Conservation (phyloP, 1,140 invertebrate genomes). For the Reticulitermes speratus region DNA sequence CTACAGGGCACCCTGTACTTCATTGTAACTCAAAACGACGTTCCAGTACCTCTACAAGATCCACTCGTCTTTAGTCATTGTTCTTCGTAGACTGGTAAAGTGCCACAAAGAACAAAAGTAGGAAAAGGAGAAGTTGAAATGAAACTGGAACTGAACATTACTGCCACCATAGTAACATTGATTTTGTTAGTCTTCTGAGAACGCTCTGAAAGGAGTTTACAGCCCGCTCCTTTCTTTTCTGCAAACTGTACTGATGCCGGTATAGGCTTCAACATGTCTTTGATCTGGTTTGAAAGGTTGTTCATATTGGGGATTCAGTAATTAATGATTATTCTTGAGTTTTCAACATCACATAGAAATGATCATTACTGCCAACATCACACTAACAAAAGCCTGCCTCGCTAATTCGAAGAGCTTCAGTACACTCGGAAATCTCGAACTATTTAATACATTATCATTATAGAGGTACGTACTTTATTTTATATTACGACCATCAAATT, state of each 20-base stretch:
- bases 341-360: not conserved
- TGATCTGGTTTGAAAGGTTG: not conserved
- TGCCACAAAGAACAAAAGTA: conserved; percentile 5
- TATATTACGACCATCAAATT: too few species aligned
- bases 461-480: too few species aligned
- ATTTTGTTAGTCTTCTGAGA: not conserved
- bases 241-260: not conserved
- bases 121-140: not conserved
- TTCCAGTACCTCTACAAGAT: not conserved
- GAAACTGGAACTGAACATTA: conserved; percentile 2
- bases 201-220: not conserved
- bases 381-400: too few species aligned
- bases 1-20: too few species aligned
- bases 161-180: not conserved
- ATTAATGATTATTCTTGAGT: not conserved
- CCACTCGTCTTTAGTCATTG: not conserved
- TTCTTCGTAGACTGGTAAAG: not conserved
- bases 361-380: too few species aligned
- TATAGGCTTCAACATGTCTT: not conserved
- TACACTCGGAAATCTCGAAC: too few species aligned
- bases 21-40: not conserved
- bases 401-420: too few species aligned
- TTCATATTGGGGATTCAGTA: not conserved
- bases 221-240: not conserved
- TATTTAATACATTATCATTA: too few species aligned